phyloP scores from a whole-genome alignment of 2,113 vertebrate genomes.

The Theropithecus gelada region DNA sequence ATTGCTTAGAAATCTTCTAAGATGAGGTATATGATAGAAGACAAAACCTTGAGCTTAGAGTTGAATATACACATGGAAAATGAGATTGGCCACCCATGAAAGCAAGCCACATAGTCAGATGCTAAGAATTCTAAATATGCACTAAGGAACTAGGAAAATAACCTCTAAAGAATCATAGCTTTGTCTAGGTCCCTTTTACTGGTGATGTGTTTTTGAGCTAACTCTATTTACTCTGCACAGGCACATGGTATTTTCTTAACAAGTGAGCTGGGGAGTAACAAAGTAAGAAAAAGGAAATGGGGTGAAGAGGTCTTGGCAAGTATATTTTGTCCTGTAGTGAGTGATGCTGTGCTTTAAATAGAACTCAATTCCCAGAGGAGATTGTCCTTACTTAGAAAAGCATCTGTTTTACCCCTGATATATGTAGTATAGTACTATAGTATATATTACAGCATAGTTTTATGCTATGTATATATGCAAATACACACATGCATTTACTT shows the following conservation, averaged over 20 bases:
- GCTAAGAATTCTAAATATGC: background rate
- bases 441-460: background rate
- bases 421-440: background rate
- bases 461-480: background rate
- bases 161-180: background rate
- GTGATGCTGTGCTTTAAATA: background rate
- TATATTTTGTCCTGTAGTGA: background rate
- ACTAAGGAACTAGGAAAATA: background rate
- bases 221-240: background rate
- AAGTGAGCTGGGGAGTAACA: background rate
- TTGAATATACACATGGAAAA: background rate
- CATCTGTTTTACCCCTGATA: background rate
- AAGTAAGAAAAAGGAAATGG: background rate
- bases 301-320: background rate
- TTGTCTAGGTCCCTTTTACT: background rate
- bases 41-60: background rate
- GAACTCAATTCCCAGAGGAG: background rate
- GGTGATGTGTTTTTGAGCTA: background rate
- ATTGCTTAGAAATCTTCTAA: conserved; percentile 4
- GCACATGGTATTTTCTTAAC: conserved; percentile 2
- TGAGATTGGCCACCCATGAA: background rate
- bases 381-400: background rate
- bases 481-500: background rate
- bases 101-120: background rate
- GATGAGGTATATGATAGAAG: background rate